A percentile compares a stretch with the other conserved stretches of the same genome.
Conservation (phyloP, 2,113 vertebrate species). For the Protobothrops flavoviridis region DNA sequence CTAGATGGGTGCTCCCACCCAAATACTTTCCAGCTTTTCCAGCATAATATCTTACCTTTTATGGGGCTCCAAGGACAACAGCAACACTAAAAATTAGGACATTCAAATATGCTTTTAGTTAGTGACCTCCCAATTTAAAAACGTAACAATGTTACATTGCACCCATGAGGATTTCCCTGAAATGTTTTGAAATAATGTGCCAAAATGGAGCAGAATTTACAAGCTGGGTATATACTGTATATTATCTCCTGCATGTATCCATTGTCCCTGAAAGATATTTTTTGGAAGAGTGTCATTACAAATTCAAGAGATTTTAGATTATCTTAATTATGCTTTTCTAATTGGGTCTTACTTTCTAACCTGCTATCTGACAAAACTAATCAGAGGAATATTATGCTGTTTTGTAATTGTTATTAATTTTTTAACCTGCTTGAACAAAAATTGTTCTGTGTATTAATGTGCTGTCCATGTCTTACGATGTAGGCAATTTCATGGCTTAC, state of each 20-base stretch:
- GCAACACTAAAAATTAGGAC: not conserved
- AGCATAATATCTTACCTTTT: not conserved
- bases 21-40: not conserved
- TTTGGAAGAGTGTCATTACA: not conserved
- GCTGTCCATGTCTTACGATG: not conserved
- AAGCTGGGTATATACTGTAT: not conserved
- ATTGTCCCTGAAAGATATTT: not conserved
- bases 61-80: not conserved
- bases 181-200: not conserved
- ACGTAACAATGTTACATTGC: not conserved
- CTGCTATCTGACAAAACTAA: not conserved
- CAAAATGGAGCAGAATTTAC: not conserved
- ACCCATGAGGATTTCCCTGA: not conserved
- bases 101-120: not conserved
- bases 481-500: not conserved
- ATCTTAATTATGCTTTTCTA: not conserved
- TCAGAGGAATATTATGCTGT: not conserved
- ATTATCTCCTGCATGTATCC: not conserved
- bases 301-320: not conserved
- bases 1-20: not conserved
- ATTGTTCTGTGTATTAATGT: not conserved
- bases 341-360: not conserved
- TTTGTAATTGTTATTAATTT: not conserved
- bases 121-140: not conserved
- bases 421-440: not conserved